Conservation (phyloP, 2,113 vertebrate genomes). For the Datnioides undecimradiatus region DNA sequence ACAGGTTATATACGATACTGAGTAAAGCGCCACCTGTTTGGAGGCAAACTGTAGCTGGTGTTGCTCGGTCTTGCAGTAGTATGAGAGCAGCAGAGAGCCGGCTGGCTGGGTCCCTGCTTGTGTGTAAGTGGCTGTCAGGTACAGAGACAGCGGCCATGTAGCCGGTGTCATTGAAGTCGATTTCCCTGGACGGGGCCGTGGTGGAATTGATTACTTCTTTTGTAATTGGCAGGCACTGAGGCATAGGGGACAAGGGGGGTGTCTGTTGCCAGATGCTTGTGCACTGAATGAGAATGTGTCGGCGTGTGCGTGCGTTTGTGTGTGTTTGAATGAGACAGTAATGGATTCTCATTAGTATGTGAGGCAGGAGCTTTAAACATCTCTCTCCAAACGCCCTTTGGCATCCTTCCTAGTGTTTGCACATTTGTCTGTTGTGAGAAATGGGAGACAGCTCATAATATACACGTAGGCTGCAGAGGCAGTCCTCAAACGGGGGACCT, state of each 20-base stretch:
- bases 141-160: slow-evolving; percentile 72
- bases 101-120: slow-evolving; percentile 33
- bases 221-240: slow-evolving; percentile 80
- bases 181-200: slow-evolving; percentile 73
- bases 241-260: slow-evolving; percentile 74
- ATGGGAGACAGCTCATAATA: slow-evolving; percentile 55
- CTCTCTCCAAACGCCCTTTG: slow-evolving; percentile 78
- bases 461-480: slow-evolving; percentile 30
- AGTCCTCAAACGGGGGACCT: slow-evolving; percentile 22
- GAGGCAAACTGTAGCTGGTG: not conserved
- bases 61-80: slow-evolving; percentile 14
- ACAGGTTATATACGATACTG: not conserved
- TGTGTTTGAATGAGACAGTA: slow-evolving; percentile 66
- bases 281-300: slow-evolving; percentile 73
- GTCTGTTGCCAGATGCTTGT: slow-evolving; percentile 75
- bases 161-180: slow-evolving; percentile 78
- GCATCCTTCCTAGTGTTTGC: slow-evolving; percentile 65
- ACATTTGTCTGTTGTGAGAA: slow-evolving; percentile 61
- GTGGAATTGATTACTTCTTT: slow-evolving; percentile 82
- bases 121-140: slow-evolving; percentile 72
- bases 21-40: not conserved
- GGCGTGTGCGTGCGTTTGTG: slow-evolving; percentile 35
- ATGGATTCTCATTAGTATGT: slow-evolving; percentile 82
- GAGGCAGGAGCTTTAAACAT: slow-evolving; percentile 71
- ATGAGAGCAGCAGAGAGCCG: slow-evolving; percentile 39